phyloP scores from a whole-genome alignment of 2,888 invertebrate species.

The Spilarctia lutea region DNA sequence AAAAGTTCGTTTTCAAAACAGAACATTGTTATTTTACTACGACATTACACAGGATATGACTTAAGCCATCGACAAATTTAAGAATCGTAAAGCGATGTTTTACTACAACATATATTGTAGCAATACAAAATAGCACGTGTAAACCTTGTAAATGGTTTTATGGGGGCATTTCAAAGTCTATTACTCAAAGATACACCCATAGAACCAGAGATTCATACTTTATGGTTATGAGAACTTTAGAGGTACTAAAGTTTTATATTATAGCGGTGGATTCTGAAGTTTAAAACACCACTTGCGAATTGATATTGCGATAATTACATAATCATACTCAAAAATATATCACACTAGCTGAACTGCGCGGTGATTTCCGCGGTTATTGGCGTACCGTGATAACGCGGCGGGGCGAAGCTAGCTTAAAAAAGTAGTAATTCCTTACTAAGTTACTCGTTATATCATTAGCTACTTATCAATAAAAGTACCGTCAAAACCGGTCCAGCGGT shows the following conservation, averaged over 20 bases:
- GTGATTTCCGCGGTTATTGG: no score
- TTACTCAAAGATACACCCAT: slow-evolving; percentile 16
- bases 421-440: no score
- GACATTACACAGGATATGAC: slow-evolving; percentile 28
- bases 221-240: background rate
- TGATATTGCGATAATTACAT: background rate
- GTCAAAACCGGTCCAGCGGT: no score
- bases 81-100: slow-evolving; percentile 39
- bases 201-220: background rate
- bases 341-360: no score
- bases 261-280: background rate
- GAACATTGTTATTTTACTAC: slow-evolving; percentile 19
- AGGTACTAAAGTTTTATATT: background rate
- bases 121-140: slow-evolving; percentile 34
- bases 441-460: no score
- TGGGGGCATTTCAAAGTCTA: slow-evolving; percentile 13
- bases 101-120: slow-evolving; percentile 35
- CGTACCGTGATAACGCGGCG: no score
- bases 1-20: slow-evolving; percentile 10
- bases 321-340: no score
- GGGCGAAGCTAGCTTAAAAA: no score
- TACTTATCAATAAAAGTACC: no score
- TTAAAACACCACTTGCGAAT: background rate
- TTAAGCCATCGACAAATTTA: slow-evolving; percentile 40
- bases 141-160: slow-evolving; percentile 45